Conservation (phyloP, 2,797 vertebrate genomes). For the Oreortyx pictus region DNA sequence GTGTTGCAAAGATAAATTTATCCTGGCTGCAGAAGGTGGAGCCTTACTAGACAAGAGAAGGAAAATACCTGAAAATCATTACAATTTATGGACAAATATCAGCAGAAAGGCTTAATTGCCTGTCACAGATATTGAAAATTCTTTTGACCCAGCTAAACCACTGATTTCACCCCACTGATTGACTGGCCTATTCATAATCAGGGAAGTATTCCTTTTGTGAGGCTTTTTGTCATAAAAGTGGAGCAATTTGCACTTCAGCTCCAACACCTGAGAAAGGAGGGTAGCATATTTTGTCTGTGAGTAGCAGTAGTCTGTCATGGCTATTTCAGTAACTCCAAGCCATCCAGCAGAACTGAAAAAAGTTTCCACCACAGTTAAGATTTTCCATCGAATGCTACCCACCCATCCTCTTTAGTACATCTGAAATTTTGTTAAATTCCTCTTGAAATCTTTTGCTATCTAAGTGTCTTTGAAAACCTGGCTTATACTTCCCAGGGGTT, state of each 20-base stretch:
- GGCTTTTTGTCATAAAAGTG: neutral
- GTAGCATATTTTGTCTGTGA: neutral
- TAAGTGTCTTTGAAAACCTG: neutral
- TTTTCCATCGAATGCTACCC: neutral
- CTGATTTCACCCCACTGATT: neutral
- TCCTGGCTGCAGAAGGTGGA: neutral
- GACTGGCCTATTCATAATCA: neutral
- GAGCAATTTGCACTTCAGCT: neutral
- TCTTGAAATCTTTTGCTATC: neutral
- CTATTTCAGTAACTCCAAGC: neutral
- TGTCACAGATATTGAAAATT: neutral
- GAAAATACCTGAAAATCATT: neutral
- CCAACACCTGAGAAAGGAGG: neutral
- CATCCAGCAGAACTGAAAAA: neutral
- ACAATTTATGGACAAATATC: neutral
- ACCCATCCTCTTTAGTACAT: neutral
- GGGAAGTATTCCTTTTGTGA: neutral
- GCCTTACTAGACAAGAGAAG: neutral
- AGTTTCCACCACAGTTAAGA: neutral
- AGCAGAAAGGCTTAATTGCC: neutral
- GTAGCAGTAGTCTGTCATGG: neutral
- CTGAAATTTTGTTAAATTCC: neutral
- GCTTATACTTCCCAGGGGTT: neutral
- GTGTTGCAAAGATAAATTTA: neutral
- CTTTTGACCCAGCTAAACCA: neutral